A percentile compares a stretch with the other conserved stretches of the same genome.
Evolutionary conservation across 2,888 invertebrate genomes (phyloP).

Genomic region (Sericinus montela): DNA sequence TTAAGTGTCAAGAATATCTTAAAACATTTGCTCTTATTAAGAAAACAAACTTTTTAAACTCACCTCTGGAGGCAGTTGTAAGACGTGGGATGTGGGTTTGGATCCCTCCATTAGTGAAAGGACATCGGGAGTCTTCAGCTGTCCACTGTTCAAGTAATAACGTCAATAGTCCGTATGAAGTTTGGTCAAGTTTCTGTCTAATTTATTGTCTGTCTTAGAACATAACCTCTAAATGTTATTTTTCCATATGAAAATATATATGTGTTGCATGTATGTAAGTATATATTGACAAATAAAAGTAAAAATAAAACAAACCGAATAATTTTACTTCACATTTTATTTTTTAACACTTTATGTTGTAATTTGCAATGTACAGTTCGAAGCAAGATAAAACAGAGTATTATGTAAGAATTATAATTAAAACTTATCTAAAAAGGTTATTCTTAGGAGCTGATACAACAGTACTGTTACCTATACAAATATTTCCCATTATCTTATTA

Average conservation of each 20-base stretch:
- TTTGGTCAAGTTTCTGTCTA: constrained; percentile 15
- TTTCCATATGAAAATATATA: too few relatives aligned
- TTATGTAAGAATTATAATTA: constrained; percentile 49
- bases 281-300: constrained; percentile 2
- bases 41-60: constrained; percentile 38
- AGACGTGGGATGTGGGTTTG: constrained; percentile 56
- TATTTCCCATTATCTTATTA: constrained; percentile 44
- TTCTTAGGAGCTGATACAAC: constrained; percentile 55
- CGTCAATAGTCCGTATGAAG: constrained; percentile 10
- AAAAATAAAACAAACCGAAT: constrained; percentile 29
- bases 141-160: constrained; percentile 35
- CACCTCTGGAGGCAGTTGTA: constrained; percentile 56
- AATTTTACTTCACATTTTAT: constrained; percentile 52
- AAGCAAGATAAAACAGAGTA: constrained; percentile 61
- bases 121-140: constrained; percentile 49
- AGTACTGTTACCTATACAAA: constrained; percentile 29
- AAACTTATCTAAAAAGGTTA: constrained; percentile 48
- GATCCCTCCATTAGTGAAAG: constrained; percentile 39
- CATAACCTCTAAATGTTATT: too few relatives aligned
- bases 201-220: neutral
- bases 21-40: constrained; percentile 1
- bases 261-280: neutral
- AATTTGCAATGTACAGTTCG: constrained; percentile 70
- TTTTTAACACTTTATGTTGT: constrained; percentile 66
- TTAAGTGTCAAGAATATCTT: constrained; percentile 15